Conservation (phyloP, 2,797 vertebrate species). For the Tokudaia muenninki region DNA sequence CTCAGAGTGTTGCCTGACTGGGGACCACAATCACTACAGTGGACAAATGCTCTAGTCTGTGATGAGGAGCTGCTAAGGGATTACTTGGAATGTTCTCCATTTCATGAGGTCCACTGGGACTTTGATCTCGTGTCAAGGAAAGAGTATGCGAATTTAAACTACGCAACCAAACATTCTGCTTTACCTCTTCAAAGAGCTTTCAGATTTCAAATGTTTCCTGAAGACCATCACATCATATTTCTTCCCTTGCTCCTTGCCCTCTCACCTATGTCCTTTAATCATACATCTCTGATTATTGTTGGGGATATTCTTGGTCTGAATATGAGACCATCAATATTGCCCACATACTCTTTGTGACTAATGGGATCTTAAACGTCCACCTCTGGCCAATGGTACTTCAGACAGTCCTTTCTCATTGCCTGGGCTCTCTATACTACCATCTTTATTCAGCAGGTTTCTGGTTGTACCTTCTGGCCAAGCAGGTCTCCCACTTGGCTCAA, state of each 20-base stretch:
- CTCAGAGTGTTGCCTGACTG: neutral
- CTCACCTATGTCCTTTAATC: neutral
- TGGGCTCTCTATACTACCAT: too few species aligned
- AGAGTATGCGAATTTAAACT: neutral
- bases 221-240: neutral
- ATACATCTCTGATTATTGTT: neutral
- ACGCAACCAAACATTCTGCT: neutral
- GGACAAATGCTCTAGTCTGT: too few species aligned
- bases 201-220: neutral
- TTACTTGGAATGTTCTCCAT: neutral
- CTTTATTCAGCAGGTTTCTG: too few species aligned
- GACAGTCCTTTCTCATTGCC: too few species aligned
- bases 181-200: neutral
- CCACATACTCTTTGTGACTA: too few species aligned
- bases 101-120: neutral
- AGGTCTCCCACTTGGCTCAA: too few species aligned
- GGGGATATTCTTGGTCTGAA: too few species aligned
- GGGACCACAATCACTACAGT: neutral
- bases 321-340: too few species aligned
- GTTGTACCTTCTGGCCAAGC: too few species aligned
- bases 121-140: neutral
- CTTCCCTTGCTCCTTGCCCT: neutral
- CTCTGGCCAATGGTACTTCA: too few species aligned
- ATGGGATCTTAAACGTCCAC: too few species aligned
- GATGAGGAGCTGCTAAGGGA: neutral